Evolutionary conservation across 2,888 invertebrate species (phyloP).

Genomic region (Agonum fuliginosum): DNA sequence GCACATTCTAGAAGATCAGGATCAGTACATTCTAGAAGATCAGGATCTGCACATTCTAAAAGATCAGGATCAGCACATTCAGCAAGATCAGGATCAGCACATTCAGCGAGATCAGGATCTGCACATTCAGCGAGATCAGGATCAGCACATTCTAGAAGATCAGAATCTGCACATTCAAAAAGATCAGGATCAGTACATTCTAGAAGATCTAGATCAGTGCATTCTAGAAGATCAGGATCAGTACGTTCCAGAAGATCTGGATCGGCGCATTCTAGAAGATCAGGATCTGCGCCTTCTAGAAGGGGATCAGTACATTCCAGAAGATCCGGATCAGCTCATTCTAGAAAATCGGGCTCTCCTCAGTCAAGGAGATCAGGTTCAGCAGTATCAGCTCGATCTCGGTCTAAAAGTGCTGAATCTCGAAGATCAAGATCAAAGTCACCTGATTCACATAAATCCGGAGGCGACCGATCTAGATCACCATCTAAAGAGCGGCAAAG

Average conservation of each 20-base stretch:
- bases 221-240: conserved; percentile 63
- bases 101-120: conserved; percentile 65
- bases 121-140: conserved; percentile 58
- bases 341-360: conserved; percentile 61
- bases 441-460: conserved; percentile 63
- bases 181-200: conserved; percentile 63
- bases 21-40: conserved; percentile 63
- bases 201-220: conserved; percentile 62
- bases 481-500: conserved; percentile 61
- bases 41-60: conserved; percentile 63
- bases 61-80: conserved; percentile 63
- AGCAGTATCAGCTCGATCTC: conserved; percentile 57
- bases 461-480: conserved; percentile 63
- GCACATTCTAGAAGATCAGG: conserved; percentile 64
- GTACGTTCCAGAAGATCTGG: conserved; percentile 64
- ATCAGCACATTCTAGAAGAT: conserved; percentile 62
- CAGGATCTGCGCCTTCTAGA: conserved; percentile 64
- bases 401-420: conserved; percentile 67
- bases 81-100: conserved; percentile 62
- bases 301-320: conserved; percentile 62
- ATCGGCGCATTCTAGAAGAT: conserved; percentile 65
- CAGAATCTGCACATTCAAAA: conserved; percentile 62
- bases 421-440: conserved; percentile 65
- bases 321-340: conserved; percentile 64
- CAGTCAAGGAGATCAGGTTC: conserved; percentile 63